These are phyloP conservation scores for Acanthaster planci DNA, from an alignment of 35 echinoderm and acorn worm genomes.

Conservation along the genomic window DNA sequence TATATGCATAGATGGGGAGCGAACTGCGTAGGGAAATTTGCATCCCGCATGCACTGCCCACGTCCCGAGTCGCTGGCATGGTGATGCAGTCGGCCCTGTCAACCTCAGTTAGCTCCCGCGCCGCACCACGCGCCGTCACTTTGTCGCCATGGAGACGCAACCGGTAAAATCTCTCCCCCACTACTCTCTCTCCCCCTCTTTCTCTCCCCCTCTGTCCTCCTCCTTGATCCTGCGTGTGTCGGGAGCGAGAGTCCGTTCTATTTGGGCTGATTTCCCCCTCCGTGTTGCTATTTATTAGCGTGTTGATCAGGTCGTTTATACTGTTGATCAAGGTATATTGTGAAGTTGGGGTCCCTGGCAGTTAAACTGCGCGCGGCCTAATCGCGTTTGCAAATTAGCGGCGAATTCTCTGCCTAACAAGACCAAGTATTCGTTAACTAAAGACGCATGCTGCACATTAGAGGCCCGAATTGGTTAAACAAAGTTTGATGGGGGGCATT, in stretches of 20 bases:
- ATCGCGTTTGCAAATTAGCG: constrained; percentile 24
- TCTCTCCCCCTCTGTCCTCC: no score
- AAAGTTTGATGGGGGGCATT: no score
- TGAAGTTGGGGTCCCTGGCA: not conserved
- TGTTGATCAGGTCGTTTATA: constrained; percentile 26
- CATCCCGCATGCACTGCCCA: no score
- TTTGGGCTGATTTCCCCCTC: constrained; percentile 26
- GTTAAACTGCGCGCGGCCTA: not conserved
- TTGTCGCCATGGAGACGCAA: constrained; percentile 17
- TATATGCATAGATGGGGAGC: no score
- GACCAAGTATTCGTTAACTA: constrained; percentile 19
- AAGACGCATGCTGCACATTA: not conserved
- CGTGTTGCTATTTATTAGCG: constrained; percentile 23
- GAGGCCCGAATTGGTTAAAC: no score
- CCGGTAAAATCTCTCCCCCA: not conserved
- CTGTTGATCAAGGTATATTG: not conserved
- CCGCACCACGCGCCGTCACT: constrained; percentile 9
- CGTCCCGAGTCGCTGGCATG: no score
- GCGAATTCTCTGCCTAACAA: not conserved
- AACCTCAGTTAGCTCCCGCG: not conserved
- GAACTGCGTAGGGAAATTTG: no score
- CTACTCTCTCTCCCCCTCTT: no score
- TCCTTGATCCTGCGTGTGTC: not conserved
- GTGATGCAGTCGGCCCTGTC: not conserved
- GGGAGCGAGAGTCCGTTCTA: constrained; percentile 7